Percentiles rank a stretch among this genome's conserved stretches.
These are phyloP conservation scores for Bombyx mandarina DNA, from an alignment of 1,140 invertebrate species.

Conservation along the genomic window DNA sequence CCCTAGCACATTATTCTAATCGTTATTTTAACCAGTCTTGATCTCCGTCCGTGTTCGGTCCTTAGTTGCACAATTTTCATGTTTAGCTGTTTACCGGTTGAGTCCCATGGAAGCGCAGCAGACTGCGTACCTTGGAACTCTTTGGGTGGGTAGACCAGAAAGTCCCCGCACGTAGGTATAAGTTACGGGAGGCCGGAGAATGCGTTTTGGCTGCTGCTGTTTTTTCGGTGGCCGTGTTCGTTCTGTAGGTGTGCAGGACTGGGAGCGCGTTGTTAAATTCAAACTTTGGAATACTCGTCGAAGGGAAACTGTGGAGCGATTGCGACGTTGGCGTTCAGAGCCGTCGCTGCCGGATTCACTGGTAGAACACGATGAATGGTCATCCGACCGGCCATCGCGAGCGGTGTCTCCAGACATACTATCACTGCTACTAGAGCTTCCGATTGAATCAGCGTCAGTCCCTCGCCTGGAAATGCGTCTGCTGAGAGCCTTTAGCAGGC, in stretches of 20 bases:
- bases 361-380: conserved; percentile 69
- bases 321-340: conserved; percentile 70
- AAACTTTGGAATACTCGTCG: conserved; percentile 79
- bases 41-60: conserved; percentile 36
- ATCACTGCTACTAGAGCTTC: conserved; percentile 72
- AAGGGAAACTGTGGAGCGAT: conserved; percentile 77
- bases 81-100: conserved; percentile 39
- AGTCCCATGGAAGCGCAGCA: conserved; percentile 42
- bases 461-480: conserved; percentile 69
- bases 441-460: conserved; percentile 71
- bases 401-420: conserved; percentile 55
- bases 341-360: conserved; percentile 74
- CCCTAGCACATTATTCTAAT: conserved; percentile 42
- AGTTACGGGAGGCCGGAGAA: conserved; percentile 80
- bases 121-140: conserved; percentile 75
- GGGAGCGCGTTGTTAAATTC: conserved; percentile 74
- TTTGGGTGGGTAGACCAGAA: conserved; percentile 83
- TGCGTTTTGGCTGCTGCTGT: conserved; percentile 76
- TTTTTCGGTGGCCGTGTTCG: conserved; percentile 72
- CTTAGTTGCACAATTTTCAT: conserved; percentile 11
- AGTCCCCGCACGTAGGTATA: conserved; percentile 85
- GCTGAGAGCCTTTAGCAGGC: conserved; percentile 74
- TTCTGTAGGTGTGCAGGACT: conserved; percentile 72
- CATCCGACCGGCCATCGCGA: conserved; percentile 32
- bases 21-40: conserved; percentile 57